Base-by-base conservation (phyloP, 2,888 invertebrate species). In the Thecophora atra region DNA sequence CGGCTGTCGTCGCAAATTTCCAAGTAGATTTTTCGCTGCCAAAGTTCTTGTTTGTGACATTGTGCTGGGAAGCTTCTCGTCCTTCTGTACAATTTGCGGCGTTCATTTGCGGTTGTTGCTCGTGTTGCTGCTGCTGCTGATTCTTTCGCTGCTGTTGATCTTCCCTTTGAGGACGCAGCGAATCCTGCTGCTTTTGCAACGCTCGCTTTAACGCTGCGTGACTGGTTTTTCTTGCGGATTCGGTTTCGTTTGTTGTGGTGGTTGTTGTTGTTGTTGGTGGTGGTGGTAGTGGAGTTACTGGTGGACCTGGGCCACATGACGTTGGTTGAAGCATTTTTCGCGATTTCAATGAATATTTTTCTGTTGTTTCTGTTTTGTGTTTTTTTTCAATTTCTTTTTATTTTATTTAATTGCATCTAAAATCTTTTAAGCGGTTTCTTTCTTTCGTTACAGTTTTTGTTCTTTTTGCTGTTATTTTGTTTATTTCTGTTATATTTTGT, bases 291-390 rank as follows among this genome's bases (percentile, higher is more conserved):
- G 63, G 63, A 21, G 54, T 67, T 67, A 73, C 66, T 77, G 81
- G 83, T 78, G 85, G 85, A 76, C 85, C 85, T 66, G 85, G 85
- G 78, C 85, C 85, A 82, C 85, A 86, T 75, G 85, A 86, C 78
- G 85, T 85, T 77, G 86, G 86, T 79, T 83, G 81, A 78, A 85
- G 79, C 85, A 86, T 82, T 80, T 81, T 79, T 77, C 72, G 64
- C 75, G 73, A 71, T 73, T 76, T 72, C 72, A 75, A 73, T 75
- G 6, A 8, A 11, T 11, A 37, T 11, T 62, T 76, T 70, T 17
- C 52, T 63, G 60, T 68, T 64, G 11, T 64, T 66, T 44, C 47
- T 54, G 30, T 52, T 67, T 52, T 15, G n/a, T 42, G 30, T 26
- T 19, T 28, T 67, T 67, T 54, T 54, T 52, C 19, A 51, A 37